phyloP scores from a whole-genome alignment of 2,113 vertebrate species.

The Paracanthobrama guichenoti region DNA sequence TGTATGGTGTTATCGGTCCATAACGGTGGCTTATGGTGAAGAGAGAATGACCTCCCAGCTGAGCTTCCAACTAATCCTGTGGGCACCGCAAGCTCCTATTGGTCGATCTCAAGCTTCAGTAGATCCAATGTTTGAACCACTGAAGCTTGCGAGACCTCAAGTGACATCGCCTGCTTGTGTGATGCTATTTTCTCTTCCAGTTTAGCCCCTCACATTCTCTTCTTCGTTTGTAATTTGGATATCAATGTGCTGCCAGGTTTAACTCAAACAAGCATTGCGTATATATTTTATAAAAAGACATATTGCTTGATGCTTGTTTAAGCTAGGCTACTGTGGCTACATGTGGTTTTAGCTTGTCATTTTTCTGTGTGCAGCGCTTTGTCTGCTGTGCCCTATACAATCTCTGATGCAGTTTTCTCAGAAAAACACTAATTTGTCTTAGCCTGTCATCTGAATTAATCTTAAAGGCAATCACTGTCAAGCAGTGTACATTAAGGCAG shows the following conservation, averaged over 20 bases:
- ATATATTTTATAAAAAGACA: background rate
- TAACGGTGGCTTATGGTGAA: constrained; percentile 32
- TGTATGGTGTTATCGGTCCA: background rate
- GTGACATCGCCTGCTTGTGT: constrained; percentile 17
- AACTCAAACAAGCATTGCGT: background rate
- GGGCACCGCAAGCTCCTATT: constrained; percentile 40
- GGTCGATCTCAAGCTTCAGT: constrained; percentile 35
- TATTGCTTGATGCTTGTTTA: background rate
- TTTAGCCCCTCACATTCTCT: background rate
- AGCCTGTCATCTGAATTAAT: background rate
- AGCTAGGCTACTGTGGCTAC: no score
- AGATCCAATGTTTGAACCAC: constrained; percentile 32
- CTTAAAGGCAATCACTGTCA: background rate
- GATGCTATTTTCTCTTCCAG: background rate
- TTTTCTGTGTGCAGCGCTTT: background rate
- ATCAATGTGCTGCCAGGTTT: background rate
- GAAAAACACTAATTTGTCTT: background rate
- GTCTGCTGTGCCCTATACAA: background rate
- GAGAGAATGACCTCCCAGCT: constrained; percentile 29
- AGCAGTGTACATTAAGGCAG: background rate
- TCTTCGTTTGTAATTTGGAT: background rate
- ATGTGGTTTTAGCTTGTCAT: background rate
- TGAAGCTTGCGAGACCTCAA: constrained; percentile 6
- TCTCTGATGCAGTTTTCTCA: constrained; percentile 9
- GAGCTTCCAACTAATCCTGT: constrained; percentile 48